These are phyloP conservation scores for Anastrepha obliqua DNA, from an alignment of 1,140 invertebrate genomes.

Conservation along the genomic window DNA sequence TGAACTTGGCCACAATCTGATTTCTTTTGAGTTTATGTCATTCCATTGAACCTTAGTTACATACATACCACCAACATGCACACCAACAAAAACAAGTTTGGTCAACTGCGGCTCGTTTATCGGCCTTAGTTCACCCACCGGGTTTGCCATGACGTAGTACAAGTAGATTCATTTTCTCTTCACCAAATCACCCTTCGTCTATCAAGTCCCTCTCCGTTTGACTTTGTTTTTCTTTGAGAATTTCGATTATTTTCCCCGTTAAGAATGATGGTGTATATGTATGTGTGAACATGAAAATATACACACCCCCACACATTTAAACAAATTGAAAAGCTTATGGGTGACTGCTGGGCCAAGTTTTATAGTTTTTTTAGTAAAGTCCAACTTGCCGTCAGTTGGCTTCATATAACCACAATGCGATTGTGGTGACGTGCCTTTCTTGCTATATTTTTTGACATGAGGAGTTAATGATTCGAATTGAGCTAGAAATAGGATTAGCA, in stretches of 20 bases:
- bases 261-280: neutral
- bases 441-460: slow-evolving; percentile 59
- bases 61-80: neutral
- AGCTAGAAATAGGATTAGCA: slow-evolving; percentile 17
- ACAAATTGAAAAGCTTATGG: neutral
- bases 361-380: neutral
- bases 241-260: slow-evolving; percentile 10
- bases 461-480: slow-evolving; percentile 40
- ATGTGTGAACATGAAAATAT: neutral
- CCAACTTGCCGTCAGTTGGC: slow-evolving; percentile 20
- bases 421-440: slow-evolving; percentile 28
- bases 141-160: neutral
- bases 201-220: neutral
- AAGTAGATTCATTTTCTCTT: neutral
- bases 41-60: neutral
- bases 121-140: neutral
- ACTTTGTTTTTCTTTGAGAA: slow-evolving; percentile 31
- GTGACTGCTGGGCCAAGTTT: slow-evolving; percentile 13
- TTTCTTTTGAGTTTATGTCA: slow-evolving; percentile 58
- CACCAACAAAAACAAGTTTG: neutral
- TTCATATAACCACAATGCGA: slow-evolving; percentile 21
- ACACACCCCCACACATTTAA: neutral
- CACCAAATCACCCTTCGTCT: neutral
- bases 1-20: slow-evolving; percentile 67
- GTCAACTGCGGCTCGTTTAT: slow-evolving; percentile 13